phyloP scores from a whole-genome alignment of 2,888 invertebrate species.

The Aquatica leii region DNA sequence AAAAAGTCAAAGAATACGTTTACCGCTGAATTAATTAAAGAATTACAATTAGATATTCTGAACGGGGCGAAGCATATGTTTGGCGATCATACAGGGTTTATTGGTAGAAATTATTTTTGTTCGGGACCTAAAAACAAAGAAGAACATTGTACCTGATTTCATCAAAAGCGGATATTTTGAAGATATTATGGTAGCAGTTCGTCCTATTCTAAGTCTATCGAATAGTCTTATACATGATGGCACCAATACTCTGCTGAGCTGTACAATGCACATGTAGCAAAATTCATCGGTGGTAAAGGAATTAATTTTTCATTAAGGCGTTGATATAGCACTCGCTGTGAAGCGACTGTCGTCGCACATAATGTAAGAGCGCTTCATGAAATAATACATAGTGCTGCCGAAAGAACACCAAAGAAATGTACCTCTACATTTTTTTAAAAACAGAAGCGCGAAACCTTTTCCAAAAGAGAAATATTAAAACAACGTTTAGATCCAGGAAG shows the following conservation, averaged over 20 bases:
- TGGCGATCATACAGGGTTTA: not conserved
- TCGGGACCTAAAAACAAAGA: not conserved
- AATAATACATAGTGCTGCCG: too few species aligned
- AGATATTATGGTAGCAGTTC: not conserved
- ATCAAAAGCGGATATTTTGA: not conserved
- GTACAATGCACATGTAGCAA: not conserved
- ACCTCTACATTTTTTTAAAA: not conserved
- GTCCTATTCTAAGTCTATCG: not conserved
- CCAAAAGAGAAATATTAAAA: not conserved
- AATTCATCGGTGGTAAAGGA: not conserved
- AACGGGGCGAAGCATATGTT: not conserved
- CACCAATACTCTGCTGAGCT: not conserved
- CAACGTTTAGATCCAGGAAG: not conserved
- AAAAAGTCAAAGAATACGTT: slow-evolving; percentile 1
- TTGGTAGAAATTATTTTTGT: not conserved
- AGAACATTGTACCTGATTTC: not conserved
- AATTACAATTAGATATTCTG: not conserved
- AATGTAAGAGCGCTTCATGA: not conserved
- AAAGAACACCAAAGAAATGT: not conserved
- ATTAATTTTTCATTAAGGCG: not conserved
- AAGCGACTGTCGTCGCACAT: not conserved
- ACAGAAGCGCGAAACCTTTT: not conserved
- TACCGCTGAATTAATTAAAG: slow-evolving; percentile 5
- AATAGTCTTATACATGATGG: not conserved
- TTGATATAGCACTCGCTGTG: not conserved